These are phyloP conservation scores for Nysson spinosus DNA, from an alignment of 2,888 invertebrate genomes.

Conservation along the genomic window DNA sequence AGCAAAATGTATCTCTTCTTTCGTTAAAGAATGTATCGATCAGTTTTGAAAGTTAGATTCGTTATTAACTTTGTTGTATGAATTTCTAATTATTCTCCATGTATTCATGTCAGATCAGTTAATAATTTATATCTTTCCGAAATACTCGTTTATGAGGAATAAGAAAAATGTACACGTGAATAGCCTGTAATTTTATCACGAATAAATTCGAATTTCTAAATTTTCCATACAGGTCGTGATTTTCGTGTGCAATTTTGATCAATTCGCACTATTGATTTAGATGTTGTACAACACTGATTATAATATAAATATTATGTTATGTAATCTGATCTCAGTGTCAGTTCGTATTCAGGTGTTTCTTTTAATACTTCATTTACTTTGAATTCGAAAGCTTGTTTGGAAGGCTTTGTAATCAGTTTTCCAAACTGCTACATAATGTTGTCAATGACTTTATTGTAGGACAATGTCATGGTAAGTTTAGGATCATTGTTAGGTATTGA, in stretches of 20 bases:
- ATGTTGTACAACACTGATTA: conserved; percentile 43
- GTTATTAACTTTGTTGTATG: too few relatives aligned
- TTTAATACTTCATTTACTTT: conserved; percentile 6
- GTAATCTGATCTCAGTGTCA: not conserved
- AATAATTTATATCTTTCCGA: too few relatives aligned
- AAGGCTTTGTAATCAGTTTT: conserved; percentile 8
- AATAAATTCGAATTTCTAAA: not conserved
- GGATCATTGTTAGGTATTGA: conserved; percentile 33
- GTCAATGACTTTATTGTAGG: not conserved
- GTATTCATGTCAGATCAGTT: too few relatives aligned
- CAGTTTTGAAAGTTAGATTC: too few relatives aligned
- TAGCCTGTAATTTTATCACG: too few relatives aligned
- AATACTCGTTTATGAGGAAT: too few relatives aligned
- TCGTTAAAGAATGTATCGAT: too few relatives aligned
- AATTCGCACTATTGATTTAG: not conserved
- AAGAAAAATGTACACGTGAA: too few relatives aligned
- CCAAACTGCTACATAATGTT: not conserved
- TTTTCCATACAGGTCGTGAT: not conserved
- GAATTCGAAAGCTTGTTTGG: conserved; percentile 10
- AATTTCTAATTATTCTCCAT: too few relatives aligned
- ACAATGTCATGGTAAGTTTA: conserved; percentile 32
- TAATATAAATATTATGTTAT: conserved; percentile 10
- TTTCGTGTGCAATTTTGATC: not conserved
- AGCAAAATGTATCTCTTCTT: too few relatives aligned
- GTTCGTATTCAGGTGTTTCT: too few relatives aligned